These are phyloP conservation scores for Campaea margaritaria DNA, from an alignment of 2,888 invertebrate genomes.

Conservation along the genomic window DNA sequence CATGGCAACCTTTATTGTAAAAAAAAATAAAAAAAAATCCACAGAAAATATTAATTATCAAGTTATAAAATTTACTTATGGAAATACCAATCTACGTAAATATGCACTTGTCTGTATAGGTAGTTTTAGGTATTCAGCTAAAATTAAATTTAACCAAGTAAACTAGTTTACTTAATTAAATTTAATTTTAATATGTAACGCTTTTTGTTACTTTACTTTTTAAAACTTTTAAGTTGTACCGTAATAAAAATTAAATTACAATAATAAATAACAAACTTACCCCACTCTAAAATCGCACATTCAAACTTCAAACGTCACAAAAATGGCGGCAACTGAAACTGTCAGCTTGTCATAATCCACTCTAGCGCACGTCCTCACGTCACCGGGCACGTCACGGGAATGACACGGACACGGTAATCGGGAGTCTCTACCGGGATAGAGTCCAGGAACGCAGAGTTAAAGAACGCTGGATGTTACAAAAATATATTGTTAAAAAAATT, in stretches of 20 bases:
- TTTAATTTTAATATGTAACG: too few species aligned
- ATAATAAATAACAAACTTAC: conserved; percentile 32
- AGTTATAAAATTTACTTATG: too few species aligned
- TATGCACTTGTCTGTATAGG: too few species aligned
- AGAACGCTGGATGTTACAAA: conserved; percentile 24
- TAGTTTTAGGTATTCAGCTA: too few species aligned
- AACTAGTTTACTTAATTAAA: too few species aligned
- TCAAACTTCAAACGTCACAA: conserved; percentile 48
- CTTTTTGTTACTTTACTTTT: too few species aligned
- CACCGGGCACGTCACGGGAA: conserved; percentile 66
- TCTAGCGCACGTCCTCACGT: conserved; percentile 51
- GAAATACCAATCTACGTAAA: too few species aligned
- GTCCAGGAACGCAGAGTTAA: conserved; percentile 53
- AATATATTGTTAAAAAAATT: neutral
- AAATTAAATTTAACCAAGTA: too few species aligned
- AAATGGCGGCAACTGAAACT: conserved; percentile 58
- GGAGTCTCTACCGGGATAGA: conserved; percentile 62
- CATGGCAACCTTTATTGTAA: too few species aligned
- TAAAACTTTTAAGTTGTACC: too few species aligned
- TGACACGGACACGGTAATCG: conserved; percentile 63
- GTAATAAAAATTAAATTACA: neutral
- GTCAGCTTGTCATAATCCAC: conserved; percentile 62
- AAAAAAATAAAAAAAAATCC: too few species aligned
- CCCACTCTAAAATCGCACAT: conserved; percentile 43
- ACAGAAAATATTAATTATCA: too few species aligned